Conservation (phyloP, 2,888 invertebrate genomes). For the Rhagophthalmus giganteus region DNA sequence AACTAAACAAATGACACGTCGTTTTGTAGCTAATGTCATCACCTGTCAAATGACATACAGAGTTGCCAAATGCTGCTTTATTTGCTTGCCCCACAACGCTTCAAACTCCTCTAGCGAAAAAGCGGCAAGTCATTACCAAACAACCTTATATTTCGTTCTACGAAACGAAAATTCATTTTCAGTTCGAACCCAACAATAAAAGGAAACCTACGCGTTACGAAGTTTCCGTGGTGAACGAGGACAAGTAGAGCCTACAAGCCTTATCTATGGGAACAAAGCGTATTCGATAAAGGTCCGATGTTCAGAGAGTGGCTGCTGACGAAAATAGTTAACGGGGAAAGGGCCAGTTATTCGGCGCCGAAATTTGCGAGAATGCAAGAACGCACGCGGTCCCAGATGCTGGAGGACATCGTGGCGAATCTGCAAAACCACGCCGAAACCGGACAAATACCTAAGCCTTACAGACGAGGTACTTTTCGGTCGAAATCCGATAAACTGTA, state of each 20-base stretch:
- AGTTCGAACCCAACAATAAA: constrained; percentile 88
- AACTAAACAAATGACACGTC: too few species aligned
- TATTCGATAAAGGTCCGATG: constrained; percentile 93
- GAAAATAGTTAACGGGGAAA: constrained; percentile 91
- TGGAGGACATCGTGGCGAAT: constrained; percentile 92
- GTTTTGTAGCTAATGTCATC: too few species aligned
- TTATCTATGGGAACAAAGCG: constrained; percentile 92
- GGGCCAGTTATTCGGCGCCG: constrained; percentile 92
- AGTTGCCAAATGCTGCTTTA: too few species aligned
- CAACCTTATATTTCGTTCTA: too few species aligned
- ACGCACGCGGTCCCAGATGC: constrained; percentile 88
- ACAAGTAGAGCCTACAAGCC: constrained; percentile 96
- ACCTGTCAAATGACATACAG: too few species aligned
- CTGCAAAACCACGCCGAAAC: constrained; percentile 93
- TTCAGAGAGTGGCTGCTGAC: constrained; percentile 93
- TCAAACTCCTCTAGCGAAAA: too few species aligned
- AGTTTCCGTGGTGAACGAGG: constrained; percentile 89
- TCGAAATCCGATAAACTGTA: neutral
- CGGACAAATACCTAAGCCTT: constrained; percentile 93
- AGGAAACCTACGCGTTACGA: constrained; percentile 86
- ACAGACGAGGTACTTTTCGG: constrained; percentile 67
- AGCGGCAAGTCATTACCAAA: too few species aligned
- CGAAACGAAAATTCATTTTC: constrained; percentile 68
- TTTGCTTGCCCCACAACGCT: too few species aligned
- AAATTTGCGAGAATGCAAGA: constrained; percentile 96